Percentiles rank a stretch among this genome's conserved stretches.
Evolutionary conservation across 1,140 invertebrate species (phyloP).

Genomic region (Atta texana): DNA sequence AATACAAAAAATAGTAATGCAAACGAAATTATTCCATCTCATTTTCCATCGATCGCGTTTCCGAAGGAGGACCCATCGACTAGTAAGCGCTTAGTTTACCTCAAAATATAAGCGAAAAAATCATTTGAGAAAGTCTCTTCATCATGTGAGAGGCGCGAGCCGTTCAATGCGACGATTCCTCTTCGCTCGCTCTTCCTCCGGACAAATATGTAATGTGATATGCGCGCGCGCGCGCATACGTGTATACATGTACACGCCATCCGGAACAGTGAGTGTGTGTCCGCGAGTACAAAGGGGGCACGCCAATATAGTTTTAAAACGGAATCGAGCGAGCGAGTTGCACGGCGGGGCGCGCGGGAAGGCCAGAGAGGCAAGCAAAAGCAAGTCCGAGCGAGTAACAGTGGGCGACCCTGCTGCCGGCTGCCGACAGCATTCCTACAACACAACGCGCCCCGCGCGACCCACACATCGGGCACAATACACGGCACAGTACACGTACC

Average conservation of each 20-base stretch:
- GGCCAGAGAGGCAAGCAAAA: slow-evolving; percentile 76
- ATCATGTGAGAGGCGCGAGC: slow-evolving; percentile 65
- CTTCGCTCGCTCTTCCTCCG: slow-evolving; percentile 68
- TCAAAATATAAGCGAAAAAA: slow-evolving; percentile 35
- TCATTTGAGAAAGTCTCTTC: slow-evolving; percentile 67
- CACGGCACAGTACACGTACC: slow-evolving; percentile 62
- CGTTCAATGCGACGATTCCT: slow-evolving; percentile 63
- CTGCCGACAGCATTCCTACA: slow-evolving; percentile 82
- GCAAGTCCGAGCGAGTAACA: slow-evolving; percentile 78
- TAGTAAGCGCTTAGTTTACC: not conserved
- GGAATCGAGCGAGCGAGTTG: slow-evolving; percentile 74
- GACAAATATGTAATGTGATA: slow-evolving; percentile 75
- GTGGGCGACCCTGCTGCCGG: slow-evolving; percentile 81
- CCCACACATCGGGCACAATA: slow-evolving; percentile 75
- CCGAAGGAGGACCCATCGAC: not conserved
- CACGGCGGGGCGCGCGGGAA: slow-evolving; percentile 60
- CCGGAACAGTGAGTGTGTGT: slow-evolving; percentile 51
- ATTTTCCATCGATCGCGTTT: not conserved
- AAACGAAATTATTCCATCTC: slow-evolving; percentile 7
- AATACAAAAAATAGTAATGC: not conserved
- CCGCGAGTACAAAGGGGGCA: slow-evolving; percentile 75
- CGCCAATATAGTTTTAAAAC: slow-evolving; percentile 78
- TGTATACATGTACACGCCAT: not conserved
- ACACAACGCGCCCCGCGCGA: slow-evolving; percentile 75
- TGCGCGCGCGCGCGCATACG: slow-evolving; percentile 26